Evolutionary conservation across 1,140 invertebrate species (phyloP), one percentile per base, ranked within the genome.

Genomic region (Hydropsyche tenuis): DNA sequence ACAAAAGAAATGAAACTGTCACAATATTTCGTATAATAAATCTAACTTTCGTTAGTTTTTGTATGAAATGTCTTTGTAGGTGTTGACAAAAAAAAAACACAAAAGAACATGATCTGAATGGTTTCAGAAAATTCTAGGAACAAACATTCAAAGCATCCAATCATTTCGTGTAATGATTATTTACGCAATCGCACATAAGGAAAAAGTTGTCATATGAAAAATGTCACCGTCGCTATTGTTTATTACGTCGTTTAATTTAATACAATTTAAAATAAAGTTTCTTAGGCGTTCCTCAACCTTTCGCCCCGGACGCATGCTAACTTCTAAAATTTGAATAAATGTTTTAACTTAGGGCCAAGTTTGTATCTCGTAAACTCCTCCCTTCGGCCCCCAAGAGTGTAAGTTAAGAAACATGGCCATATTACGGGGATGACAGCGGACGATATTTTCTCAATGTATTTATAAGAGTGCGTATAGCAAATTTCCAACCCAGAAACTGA

Each of bases 251-350:
- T 20, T 60, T 60, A 60, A 60, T 60, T 25, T 60, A 60, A 60
- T 56, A 56, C 22, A 60, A 60, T 60, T 60, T 48, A 48, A 37
- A 37, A 37, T 48, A 16, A 48, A 48, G 45, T 48, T 60, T n/a
- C n/a, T n/a, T 14, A 25, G 56, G 23, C 20, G 56, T 27, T 60
- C 22, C 23, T 60, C 22, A 60, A 60, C 56, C 56, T 60, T 60
- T 60, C 7, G 23, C 56, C 56, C 56, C 20, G 56, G 56, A 60
- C 22, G 56, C 56, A 27, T 60, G 20, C 56, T 60, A 60, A 60
- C 56, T 60, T 60, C 56, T 60, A 60, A 60, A 60, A 60, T 60
- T 60, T 60, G 56, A 60, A 60, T 60, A 60, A 60, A 60, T 60
- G 56, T 22, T 60, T 60, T 60, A 60, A 60, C 56, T 60, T 60